Conservation (phyloP, 2,113 vertebrate species). For the Opisthocomus hoazin region DNA sequence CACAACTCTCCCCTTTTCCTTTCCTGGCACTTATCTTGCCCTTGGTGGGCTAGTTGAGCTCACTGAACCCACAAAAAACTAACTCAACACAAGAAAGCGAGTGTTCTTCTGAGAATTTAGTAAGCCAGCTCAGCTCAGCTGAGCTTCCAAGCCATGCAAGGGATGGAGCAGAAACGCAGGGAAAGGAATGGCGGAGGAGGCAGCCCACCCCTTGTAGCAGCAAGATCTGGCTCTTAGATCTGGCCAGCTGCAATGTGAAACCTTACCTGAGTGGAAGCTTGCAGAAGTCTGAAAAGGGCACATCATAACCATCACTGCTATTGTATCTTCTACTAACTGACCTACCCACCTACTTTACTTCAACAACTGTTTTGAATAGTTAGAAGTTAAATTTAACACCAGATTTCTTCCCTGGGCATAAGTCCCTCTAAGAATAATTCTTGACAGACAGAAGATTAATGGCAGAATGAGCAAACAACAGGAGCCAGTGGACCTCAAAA, state of each 20-base stretch:
- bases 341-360: background rate
- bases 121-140: background rate
- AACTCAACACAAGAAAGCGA: background rate
- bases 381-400: conserved; percentile 36
- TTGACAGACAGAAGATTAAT: background rate
- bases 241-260: conserved; percentile 7
- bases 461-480: background rate
- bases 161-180: background rate
- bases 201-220: background rate
- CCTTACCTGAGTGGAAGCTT: background rate
- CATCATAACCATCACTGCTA: background rate
- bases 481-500: background rate
- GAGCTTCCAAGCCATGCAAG: background rate
- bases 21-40: background rate
- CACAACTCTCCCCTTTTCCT: background rate
- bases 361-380: conserved; percentile 16
- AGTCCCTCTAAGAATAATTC: conserved; percentile 13
- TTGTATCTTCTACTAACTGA: background rate
- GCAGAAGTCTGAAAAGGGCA: background rate
- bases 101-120: background rate
- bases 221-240: background rate
- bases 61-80: background rate
- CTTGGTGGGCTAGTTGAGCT: background rate
- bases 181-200: conserved; percentile 24
- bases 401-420: background rate